phyloP scores from a whole-genome alignment of 2,113 vertebrate species.

The Clarias gariepinus region DNA sequence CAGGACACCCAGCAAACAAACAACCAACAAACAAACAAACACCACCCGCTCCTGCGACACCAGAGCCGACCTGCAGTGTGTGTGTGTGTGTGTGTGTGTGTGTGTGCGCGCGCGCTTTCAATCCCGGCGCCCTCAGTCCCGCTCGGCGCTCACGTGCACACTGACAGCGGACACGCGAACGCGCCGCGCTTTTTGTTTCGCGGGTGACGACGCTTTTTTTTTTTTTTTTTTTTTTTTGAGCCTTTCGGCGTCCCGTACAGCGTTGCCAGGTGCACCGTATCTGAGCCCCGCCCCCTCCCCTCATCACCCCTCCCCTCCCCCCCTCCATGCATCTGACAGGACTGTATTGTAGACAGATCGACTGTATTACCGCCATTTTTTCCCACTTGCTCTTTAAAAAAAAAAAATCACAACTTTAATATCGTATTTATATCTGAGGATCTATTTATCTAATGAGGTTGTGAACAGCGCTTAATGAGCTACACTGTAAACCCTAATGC shows the following conservation, averaged over 20 bases:
- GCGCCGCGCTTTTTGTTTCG: slow-evolving; percentile 51
- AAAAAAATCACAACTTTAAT: no score
- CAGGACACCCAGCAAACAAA: background rate
- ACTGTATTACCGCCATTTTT: no score
- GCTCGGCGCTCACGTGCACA: slow-evolving; percentile 43
- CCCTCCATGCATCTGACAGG: no score
- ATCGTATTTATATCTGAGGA: no score
- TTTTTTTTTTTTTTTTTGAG: slow-evolving; percentile 31
- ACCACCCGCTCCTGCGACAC: slow-evolving; percentile 52
- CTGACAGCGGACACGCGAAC: slow-evolving; percentile 49
- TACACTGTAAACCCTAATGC: no score
- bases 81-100: no score
- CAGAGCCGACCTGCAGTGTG: background rate
- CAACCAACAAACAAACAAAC: background rate
- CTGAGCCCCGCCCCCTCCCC: background rate
- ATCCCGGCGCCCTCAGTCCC: background rate
- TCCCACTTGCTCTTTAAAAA: no score
- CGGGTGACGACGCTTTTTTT: slow-evolving; percentile 18
- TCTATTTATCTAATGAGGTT: no score
- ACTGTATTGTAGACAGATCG: no score
- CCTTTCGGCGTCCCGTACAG: slow-evolving; percentile 50
- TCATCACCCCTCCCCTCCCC: background rate
- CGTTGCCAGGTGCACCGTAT: slow-evolving; percentile 24
- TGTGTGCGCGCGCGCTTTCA: background rate
- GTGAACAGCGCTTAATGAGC: no score